Evolutionary conservation across 2,888 invertebrate genomes (phyloP).

Genomic region (Zeuzera pyrina): DNA sequence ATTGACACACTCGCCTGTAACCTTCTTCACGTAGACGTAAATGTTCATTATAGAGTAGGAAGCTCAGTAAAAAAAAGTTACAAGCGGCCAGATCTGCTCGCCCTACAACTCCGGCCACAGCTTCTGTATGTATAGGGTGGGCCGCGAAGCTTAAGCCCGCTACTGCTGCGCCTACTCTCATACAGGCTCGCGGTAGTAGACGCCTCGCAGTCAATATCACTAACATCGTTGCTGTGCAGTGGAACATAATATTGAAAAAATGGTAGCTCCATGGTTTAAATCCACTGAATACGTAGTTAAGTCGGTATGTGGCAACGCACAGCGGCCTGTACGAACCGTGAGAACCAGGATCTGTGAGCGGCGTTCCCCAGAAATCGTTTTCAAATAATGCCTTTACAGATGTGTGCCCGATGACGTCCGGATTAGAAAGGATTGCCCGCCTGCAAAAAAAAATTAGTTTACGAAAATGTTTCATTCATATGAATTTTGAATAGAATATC

Average conservation of each 20-base stretch:
- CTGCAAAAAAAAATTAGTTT: conserved; percentile 75
- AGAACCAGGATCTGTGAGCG: conserved; percentile 91
- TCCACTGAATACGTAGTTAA: conserved; percentile 85
- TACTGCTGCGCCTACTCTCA: conserved; percentile 78
- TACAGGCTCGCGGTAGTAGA: conserved; percentile 76
- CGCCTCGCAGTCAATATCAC: conserved; percentile 84
- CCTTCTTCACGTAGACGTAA: conserved; percentile 75
- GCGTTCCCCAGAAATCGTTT: conserved; percentile 99
- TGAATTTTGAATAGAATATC: not conserved
- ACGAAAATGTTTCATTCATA: conserved; percentile 22
- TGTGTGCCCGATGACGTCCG: conserved; percentile 89
- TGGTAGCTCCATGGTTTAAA: conserved; percentile 89
- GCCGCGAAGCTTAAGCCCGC: conserved; percentile 92
- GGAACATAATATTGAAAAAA: conserved; percentile 87
- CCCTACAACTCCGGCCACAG: conserved; percentile 96
- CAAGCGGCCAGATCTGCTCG: conserved; percentile 95
- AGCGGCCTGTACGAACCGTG: conserved; percentile 98
- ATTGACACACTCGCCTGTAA: conserved; percentile 48
- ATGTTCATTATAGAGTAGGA: conserved; percentile 88
- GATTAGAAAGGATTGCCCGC: conserved; percentile 95
- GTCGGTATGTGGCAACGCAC: conserved; percentile 89
- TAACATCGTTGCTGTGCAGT: conserved; percentile 87
- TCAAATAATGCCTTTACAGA: conserved; percentile 87
- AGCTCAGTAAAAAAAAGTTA: conserved; percentile 90
- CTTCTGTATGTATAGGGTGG: conserved; percentile 97